Evolutionary conservation across 2,888 invertebrate species (phyloP).

Genomic region (Rhingia rostrata): DNA sequence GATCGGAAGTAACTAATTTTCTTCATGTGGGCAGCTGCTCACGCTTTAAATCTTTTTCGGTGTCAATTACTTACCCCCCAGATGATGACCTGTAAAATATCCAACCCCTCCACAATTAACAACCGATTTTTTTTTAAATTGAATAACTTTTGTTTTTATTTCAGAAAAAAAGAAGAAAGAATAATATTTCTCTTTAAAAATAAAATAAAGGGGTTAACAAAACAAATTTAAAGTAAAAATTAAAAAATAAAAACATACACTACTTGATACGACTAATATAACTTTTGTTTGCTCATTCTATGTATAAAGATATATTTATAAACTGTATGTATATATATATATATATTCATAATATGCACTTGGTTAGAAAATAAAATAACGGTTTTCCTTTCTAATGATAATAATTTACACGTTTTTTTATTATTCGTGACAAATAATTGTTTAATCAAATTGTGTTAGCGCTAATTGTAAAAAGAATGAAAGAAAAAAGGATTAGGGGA

Average conservation of each 20-base stretch:
- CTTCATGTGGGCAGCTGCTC: no score
- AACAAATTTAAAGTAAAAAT: conserved; percentile 66
- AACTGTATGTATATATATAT: conserved; percentile 16
- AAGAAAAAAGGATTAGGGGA: conserved; percentile 14
- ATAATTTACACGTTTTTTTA: conserved; percentile 53
- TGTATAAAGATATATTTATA: conserved; percentile 34
- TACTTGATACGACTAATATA: conserved; percentile 47
- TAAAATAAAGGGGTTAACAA: conserved; percentile 64
- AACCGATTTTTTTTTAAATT: conserved; percentile 41
- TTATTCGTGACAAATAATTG: conserved; percentile 4
- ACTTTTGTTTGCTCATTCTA: conserved; percentile 40
- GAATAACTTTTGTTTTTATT: conserved; percentile 68
- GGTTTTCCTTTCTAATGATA: conserved; percentile 26
- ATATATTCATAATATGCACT: conserved; percentile 40
- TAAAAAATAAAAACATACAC: conserved; percentile 52
- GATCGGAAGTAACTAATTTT: no score
- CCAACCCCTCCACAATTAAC: not conserved
- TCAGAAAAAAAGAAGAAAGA: conserved; percentile 50
- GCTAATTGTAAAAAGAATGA: conserved; percentile 8
- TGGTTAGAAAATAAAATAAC: conserved; percentile 12
- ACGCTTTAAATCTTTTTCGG: no score
- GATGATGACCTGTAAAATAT: no score
- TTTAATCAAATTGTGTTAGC: conserved; percentile 43
- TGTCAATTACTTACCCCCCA: no score
- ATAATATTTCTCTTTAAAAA: conserved; percentile 30